phyloP scores from a whole-genome alignment of 1,140 invertebrate genomes.

The Drosophila navojoa region DNA sequence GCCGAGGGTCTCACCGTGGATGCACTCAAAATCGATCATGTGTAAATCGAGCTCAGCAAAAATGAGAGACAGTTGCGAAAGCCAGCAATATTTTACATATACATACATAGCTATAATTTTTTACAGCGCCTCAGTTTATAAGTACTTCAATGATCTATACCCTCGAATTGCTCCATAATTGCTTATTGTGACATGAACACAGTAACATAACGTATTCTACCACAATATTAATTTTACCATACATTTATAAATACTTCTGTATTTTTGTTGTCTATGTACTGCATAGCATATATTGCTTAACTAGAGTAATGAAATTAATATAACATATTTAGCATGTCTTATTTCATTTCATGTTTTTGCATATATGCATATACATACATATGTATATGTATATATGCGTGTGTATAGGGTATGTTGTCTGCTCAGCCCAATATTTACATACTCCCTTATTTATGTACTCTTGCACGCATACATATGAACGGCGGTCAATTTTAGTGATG shows the following conservation, averaged over 20 bases:
- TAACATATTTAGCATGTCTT: slow-evolving; percentile 28
- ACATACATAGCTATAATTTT: slow-evolving; percentile 44
- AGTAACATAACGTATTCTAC: slow-evolving; percentile 41
- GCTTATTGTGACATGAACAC: slow-evolving; percentile 9
- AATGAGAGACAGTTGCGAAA: slow-evolving; percentile 17
- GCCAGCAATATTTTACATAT: slow-evolving; percentile 51
- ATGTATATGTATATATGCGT: neutral
- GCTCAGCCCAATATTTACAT: slow-evolving; percentile 1
- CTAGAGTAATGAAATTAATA: slow-evolving; percentile 55
- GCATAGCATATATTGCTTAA: slow-evolving; percentile 53
- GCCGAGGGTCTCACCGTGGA: slow-evolving; percentile 66
- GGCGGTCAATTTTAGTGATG: slow-evolving; percentile 2
- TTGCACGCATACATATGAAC: neutral
- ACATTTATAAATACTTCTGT: slow-evolving; percentile 19
- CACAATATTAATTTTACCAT: slow-evolving; percentile 48
- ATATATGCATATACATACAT: neutral
- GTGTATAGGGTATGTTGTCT: neutral
- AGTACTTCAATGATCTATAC: slow-evolving; percentile 36
- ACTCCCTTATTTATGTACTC: neutral
- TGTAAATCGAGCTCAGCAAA: slow-evolving; percentile 32
- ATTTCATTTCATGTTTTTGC: neutral
- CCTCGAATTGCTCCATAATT: slow-evolving; percentile 47
- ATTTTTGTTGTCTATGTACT: slow-evolving; percentile 45
- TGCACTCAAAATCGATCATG: slow-evolving; percentile 68
- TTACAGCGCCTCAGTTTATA: slow-evolving; percentile 31